Evolutionary conservation across 2,797 vertebrate species (phyloP).

Genomic region (Rhabdomys pumilio): DNA sequence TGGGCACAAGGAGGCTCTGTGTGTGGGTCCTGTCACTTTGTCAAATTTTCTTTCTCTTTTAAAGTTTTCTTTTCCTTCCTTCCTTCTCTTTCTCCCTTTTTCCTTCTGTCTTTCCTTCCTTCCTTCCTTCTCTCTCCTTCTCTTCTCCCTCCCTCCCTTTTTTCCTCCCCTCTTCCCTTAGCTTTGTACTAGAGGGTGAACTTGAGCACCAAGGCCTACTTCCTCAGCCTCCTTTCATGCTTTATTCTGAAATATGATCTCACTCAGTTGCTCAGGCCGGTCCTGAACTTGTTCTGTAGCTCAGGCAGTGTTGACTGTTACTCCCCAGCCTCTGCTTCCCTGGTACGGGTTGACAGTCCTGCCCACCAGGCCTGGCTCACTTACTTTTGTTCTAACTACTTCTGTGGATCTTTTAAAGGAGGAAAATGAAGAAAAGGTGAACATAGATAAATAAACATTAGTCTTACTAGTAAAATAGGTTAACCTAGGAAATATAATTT

Average conservation of each 20-base stretch:
- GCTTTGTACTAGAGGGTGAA: background rate
- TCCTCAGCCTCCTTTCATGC: no score
- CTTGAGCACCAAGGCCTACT: background rate
- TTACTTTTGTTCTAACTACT: conserved; percentile 61
- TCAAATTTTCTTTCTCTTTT: background rate
- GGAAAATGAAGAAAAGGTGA: background rate
- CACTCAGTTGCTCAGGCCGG: background rate
- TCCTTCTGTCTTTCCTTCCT: no score
- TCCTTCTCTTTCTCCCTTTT: no score
- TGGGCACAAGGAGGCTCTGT: background rate
- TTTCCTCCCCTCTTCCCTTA: background rate
- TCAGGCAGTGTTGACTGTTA: background rate
- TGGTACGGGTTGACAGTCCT: no score
- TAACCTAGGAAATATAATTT: conserved; percentile 8
- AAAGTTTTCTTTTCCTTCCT: background rate
- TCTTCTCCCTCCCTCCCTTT: fast-evolving
- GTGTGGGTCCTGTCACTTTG: conserved; percentile 23
- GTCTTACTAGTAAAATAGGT: conserved; percentile 35
- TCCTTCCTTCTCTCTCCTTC: fast-evolving
- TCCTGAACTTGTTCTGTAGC: background rate
- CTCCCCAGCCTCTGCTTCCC: background rate
- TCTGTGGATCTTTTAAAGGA: conserved; percentile 26
- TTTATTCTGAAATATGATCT: background rate
- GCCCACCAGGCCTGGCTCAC: background rate
- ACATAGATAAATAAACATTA: conserved; percentile 20